Evolutionary conservation across 2,797 vertebrate species (phyloP).

Genomic region (Peromyscus eremicus): DNA sequence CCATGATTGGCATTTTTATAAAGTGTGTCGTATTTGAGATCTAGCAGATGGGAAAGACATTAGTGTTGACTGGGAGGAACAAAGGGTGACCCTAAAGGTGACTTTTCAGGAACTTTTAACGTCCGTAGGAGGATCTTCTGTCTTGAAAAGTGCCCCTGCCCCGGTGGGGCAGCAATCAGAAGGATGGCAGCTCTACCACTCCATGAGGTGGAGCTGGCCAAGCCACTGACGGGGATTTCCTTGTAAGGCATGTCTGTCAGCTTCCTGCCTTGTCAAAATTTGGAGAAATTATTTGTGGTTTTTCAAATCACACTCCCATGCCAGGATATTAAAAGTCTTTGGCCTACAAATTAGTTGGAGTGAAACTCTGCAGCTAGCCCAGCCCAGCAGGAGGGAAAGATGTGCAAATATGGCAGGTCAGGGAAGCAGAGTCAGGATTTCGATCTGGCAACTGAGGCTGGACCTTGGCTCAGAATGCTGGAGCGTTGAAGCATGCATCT

Average conservation of each 20-base stretch:
- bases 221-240: conserved; percentile 17
- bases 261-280: conserved; percentile 32
- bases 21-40: conserved; percentile 1
- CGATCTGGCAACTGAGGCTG: neutral
- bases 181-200: neutral
- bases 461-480: neutral
- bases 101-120: neutral
- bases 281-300: conserved; percentile 57
- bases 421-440: neutral
- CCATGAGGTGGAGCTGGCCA: neutral
- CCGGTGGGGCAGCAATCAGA: neutral
- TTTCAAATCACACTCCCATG: neutral
- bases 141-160: neutral
- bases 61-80: neutral
- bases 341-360: conserved; percentile 28
- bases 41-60: neutral
- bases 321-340: conserved; percentile 36
- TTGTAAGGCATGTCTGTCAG: conserved; percentile 3
- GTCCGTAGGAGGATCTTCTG: neutral
- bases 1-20: conserved; percentile 8
- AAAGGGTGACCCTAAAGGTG: neutral
- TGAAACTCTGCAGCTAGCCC: conserved; percentile 15
- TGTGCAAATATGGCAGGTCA: neutral
- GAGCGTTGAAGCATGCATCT: neutral
- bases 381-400: neutral